Conservation (phyloP, 53 echinoderm and acorn worm genomes). For the Crossaster papposus region DNA sequence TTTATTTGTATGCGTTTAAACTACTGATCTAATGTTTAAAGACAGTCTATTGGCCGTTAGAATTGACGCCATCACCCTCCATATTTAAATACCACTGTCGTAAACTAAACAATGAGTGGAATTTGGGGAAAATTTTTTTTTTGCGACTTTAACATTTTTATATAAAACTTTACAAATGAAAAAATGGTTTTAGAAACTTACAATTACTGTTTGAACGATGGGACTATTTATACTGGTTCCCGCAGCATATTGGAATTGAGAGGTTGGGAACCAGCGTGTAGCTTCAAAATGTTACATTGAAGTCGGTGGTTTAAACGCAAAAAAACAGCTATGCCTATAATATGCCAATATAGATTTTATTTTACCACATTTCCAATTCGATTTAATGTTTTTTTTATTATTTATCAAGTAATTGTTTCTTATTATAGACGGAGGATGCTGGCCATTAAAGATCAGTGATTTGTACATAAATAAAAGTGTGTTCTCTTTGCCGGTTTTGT, state of each 20-base stretch:
- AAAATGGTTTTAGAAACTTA: too few relatives aligned
- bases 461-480: background rate
- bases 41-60: too few relatives aligned
- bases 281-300: background rate
- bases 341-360: constrained; percentile 2
- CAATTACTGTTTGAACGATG: background rate
- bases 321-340: constrained; percentile 34
- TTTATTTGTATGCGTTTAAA: background rate
- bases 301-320: constrained; percentile 2
- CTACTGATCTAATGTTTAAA: too few relatives aligned
- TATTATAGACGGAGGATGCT: constrained; percentile 27
- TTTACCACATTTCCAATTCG: background rate
- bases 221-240: background rate
- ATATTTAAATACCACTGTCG: too few relatives aligned
- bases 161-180: too few relatives aligned
- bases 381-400: constrained; percentile 14
- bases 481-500: background rate
- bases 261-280: background rate
- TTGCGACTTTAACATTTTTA: too few relatives aligned
- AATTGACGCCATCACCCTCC: too few relatives aligned
- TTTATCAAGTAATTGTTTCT: constrained; percentile 46
- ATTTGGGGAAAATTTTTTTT: too few relatives aligned
- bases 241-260: background rate
- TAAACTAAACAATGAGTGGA: too few relatives aligned
- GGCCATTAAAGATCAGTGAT: constrained; percentile 25